These are phyloP conservation scores for Crocuta crocuta DNA, from an alignment of 2,113 vertebrate genomes.

Conservation along the genomic window DNA sequence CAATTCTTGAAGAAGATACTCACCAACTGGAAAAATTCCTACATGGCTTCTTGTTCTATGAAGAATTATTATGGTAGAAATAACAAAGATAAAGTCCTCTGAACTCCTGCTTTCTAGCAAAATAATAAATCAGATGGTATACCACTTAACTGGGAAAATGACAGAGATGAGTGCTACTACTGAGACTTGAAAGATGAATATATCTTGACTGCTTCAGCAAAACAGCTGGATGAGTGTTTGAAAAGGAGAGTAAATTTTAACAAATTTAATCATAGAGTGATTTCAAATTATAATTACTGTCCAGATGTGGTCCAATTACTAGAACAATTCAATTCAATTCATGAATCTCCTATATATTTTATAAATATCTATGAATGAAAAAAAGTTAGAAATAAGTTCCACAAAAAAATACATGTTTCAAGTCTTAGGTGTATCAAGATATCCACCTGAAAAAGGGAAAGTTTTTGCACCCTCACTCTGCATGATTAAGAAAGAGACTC, in stretches of 20 bases:
- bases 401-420: not conserved
- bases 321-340: constrained; percentile 1
- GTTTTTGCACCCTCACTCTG: not conserved
- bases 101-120: not conserved
- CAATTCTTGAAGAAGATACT: not conserved
- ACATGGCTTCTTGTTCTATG: not conserved
- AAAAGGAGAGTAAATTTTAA: not conserved
- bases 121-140: not conserved
- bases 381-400: not conserved
- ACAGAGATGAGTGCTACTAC: not conserved
- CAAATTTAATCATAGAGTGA: constrained; percentile 23
- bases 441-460: not conserved
- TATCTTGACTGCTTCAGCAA: not conserved
- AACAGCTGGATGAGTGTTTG: not conserved
- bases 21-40: not conserved
- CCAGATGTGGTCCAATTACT: not conserved
- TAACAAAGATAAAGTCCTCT: not conserved
- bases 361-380: not conserved
- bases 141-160: not conserved
- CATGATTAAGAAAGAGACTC: not conserved
- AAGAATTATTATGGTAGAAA: not conserved
- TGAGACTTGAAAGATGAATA: constrained; percentile 47
- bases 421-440: not conserved
- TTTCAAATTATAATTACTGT: constrained; percentile 41
- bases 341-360: not conserved